phyloP scores from a whole-genome alignment of 2,797 vertebrate genomes.

The Rhynchotus rufescens region DNA sequence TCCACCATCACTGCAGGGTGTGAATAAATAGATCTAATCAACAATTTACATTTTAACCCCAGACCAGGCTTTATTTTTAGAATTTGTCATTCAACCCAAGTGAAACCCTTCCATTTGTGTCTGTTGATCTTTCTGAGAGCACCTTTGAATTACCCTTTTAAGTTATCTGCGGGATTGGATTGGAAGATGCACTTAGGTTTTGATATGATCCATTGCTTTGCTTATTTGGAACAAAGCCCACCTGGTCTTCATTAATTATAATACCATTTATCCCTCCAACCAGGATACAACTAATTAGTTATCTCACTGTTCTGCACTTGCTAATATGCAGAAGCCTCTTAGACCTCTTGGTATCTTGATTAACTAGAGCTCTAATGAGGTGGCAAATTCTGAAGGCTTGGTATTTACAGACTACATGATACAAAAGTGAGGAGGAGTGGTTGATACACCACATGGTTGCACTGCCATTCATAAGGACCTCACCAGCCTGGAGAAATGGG shows the following conservation, averaged over 20 bases:
- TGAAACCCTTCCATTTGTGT: neutral
- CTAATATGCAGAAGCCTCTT: neutral
- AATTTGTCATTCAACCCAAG: neutral
- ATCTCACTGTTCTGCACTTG: neutral
- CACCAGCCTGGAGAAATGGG: neutral
- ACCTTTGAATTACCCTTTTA: neutral
- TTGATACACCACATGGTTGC: rapidly evolving
- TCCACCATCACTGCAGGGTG: conserved; percentile 16
- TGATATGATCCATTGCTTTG: conserved; percentile 25
- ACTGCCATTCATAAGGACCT: neutral
- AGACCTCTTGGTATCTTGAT: neutral
- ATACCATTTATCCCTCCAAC: conserved; percentile 7
- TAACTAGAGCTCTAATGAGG: neutral
- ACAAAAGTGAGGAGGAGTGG: neutral
- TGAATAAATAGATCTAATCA: conserved; percentile 52
- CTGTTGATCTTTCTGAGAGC: neutral
- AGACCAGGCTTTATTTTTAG: conserved; percentile 50
- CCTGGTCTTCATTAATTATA: conserved; percentile 3
- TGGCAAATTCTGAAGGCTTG: neutral
- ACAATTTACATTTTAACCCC: conserved; percentile 39
- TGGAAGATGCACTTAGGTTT: conserved; percentile 20
- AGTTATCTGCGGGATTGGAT: neutral
- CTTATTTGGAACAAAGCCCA: conserved; percentile 9
- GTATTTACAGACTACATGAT: neutral
- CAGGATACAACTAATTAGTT: conserved; percentile 14